Conservation (phyloP, 2,797 vertebrate genomes). For the Menidia menidia region DNA sequence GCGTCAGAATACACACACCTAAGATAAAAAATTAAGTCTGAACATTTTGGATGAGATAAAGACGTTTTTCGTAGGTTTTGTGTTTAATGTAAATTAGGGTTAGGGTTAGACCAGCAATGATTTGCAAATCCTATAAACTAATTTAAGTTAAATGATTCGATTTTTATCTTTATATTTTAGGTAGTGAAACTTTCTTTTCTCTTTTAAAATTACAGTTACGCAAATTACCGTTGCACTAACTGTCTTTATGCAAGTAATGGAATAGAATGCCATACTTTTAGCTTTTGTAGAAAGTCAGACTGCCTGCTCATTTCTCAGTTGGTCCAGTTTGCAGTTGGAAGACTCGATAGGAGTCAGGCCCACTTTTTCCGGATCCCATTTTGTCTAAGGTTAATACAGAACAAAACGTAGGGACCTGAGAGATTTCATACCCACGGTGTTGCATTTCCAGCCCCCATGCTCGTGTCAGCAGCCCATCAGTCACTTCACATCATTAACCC, state of each 20-base stretch:
- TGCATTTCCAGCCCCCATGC: slow-evolving; percentile 77
- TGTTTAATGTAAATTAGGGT: neutral
- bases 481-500: slow-evolving; percentile 70
- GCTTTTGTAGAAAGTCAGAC: too few species aligned
- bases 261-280: neutral
- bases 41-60: too few species aligned
- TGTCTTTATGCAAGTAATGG: slow-evolving; percentile 4
- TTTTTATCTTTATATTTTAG: too few species aligned
- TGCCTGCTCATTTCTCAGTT: neutral
- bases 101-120: neutral
- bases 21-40: neutral
- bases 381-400: neutral
- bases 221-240: too few species aligned
- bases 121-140: neutral
- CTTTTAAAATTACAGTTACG: neutral
- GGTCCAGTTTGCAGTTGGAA: neutral
- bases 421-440: slow-evolving; percentile 48
- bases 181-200: neutral
- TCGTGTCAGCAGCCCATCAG: slow-evolving; percentile 67
- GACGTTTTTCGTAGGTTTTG: too few species aligned
- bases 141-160: too few species aligned
- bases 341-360: neutral
- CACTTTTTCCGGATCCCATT: neutral
- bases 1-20: neutral
- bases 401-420: slow-evolving; percentile 1